Evolutionary conservation across 2,113 vertebrate species (phyloP), one percentile per base, ranked within the genome.

Genomic region (Phyllostomus hastatus): DNA sequence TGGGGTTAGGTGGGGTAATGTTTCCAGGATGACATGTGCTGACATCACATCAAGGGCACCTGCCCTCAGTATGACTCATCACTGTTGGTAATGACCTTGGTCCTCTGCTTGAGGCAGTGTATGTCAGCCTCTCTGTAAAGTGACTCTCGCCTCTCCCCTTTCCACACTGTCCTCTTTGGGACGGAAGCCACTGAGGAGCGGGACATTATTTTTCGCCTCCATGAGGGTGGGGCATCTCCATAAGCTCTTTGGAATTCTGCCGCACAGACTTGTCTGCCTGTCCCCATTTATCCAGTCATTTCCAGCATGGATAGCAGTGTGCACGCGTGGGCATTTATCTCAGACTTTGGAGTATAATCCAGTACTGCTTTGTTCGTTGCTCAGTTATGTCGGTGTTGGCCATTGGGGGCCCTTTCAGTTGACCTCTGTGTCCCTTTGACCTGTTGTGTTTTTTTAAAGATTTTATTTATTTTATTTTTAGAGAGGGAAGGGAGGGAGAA

Each of bases 61-160:
- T 26, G 0, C 3, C n/a, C 3, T 61, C 8, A 8, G 0, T 4
- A 0, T 17, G 41, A 61, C 19, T 66, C 50, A 22, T 0, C 8
- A 8, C 31, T 12, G n/a, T 26, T 64, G 79, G 5, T 43, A 0
- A 1, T 35, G 89, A 48, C 88, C 61, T 66, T 61, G 16, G n/a
- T 61, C 28, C 5, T 38, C 69, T 46, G 61, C 35, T 41, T n/a
- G 8, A 38, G 52, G n/a, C 12, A 1, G 15, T 38, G 54, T 19
- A 4, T 46, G 11, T 19, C 41, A 54, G 46, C 52, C 0, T 79
- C n/a, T 88, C 70, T 46, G 16, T 41, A 28, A 72, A 89, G 33
- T 31, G 41, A 33, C 17, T 43, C 75, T 33, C 48, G 24, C 35
- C 19, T 35, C 28, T n/a, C 5, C 10, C 22, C 48, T 52, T 64